These are phyloP conservation scores for Pseudochirops corinnae DNA, from an alignment of 2,797 vertebrate genomes.

Conservation along the genomic window DNA sequence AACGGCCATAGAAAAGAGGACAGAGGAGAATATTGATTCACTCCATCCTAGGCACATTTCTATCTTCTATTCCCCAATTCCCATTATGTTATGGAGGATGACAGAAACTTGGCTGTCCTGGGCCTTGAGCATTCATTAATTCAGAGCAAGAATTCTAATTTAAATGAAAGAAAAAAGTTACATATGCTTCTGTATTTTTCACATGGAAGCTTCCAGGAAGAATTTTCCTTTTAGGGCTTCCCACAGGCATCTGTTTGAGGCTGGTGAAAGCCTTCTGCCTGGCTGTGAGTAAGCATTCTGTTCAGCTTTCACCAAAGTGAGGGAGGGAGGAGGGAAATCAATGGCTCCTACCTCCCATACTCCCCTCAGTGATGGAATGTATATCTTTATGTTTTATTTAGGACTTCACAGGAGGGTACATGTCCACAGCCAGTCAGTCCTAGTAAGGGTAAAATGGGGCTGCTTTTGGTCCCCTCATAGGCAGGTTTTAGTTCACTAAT, in stretches of 20 bases:
- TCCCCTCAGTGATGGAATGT: not conserved
- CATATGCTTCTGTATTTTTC: conserved; percentile 32
- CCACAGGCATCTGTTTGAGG: not conserved
- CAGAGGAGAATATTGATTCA: conserved; percentile 15
- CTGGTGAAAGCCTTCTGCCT: not conserved
- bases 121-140: conserved; percentile 56
- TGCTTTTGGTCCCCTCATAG: not conserved
- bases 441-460: not conserved
- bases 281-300: not conserved
- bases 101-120: conserved; percentile 72
- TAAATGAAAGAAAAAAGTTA: conserved; percentile 67
- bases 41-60: not conserved
- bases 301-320: not conserved
- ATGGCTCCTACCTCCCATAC: not conserved
- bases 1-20: not conserved
- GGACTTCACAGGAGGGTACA: not conserved
- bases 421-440: not conserved
- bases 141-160: conserved; percentile 75
- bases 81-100: conserved; percentile 57
- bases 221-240: conserved; percentile 66
- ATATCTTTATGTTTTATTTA: not conserved
- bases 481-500: not conserved
- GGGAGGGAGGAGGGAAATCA: not conserved
- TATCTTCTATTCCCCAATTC: conserved; percentile 68
- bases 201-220: conserved; percentile 60